Conservation (phyloP, 2,797 vertebrate genomes). For the Acomys russatus region DNA sequence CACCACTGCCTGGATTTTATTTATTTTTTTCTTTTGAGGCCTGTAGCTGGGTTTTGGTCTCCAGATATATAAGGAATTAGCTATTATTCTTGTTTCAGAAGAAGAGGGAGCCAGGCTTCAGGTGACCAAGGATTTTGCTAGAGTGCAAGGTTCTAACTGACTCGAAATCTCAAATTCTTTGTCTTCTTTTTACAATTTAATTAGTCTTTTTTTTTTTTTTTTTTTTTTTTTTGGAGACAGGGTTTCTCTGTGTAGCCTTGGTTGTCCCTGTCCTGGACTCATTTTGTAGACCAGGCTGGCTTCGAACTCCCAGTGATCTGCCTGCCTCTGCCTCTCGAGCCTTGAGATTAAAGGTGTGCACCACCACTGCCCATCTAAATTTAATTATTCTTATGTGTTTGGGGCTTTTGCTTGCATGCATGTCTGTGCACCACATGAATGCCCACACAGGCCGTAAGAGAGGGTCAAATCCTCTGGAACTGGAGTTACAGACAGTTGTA, state of each 20-base stretch:
- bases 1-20: no score
- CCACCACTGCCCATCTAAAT: no score
- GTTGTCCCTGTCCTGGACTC: no score
- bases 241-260: no score
- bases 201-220: background rate
- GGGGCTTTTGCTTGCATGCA: background rate
- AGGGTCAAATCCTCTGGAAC: background rate
- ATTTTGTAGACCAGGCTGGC: no score
- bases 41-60: background rate
- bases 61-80: constrained; percentile 14
- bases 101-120: background rate
- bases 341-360: no score
- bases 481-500: background rate
- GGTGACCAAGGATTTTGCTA: background rate
- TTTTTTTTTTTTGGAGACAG: no score
- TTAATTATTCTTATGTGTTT: background rate
- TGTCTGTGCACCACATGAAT: background rate
- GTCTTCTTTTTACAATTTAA: background rate
- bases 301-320: no score
- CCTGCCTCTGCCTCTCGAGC: no score
- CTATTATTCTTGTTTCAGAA: background rate
- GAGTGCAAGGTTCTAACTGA: background rate
- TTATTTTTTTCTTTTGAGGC: background rate
- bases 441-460: background rate
- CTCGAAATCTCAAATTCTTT: background rate